These are phyloP conservation scores for Punctoribates punctum DNA, from an alignment of 2,888 invertebrate species.

Conservation along the genomic window DNA sequence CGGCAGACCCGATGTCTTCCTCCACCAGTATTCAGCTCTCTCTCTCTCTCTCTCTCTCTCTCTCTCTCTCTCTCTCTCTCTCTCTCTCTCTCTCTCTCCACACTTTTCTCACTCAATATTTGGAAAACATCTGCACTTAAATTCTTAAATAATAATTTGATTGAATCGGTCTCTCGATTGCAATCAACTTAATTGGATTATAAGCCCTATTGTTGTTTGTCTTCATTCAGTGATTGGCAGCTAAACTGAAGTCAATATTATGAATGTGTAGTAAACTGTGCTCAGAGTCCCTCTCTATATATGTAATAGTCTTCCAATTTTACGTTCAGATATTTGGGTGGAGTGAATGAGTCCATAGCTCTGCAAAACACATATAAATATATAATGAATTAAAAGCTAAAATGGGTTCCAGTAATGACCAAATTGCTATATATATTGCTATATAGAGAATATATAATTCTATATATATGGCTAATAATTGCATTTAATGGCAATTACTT, in stretches of 20 bases:
- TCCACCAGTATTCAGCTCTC: too few species aligned
- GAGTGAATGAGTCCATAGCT: background rate
- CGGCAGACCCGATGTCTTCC: too few species aligned
- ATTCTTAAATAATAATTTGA: slow-evolving; percentile 17
- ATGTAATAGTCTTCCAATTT: background rate
- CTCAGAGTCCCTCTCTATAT: background rate
- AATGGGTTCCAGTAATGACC: background rate
- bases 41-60: too few species aligned
- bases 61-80: too few species aligned
- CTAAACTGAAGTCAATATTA: background rate
- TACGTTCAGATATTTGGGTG: slow-evolving; percentile 1
- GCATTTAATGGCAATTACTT: background rate
- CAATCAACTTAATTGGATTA: slow-evolving; percentile 25
- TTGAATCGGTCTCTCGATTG: background rate
- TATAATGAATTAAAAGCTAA: background rate
- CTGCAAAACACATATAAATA: background rate
- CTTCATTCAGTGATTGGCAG: slow-evolving; percentile 1
- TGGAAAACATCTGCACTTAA: slow-evolving; percentile 23
- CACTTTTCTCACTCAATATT: too few species aligned
- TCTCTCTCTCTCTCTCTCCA: too few species aligned
- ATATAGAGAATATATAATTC: background rate
- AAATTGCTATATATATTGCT: too few species aligned
- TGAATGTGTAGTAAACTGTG: background rate
- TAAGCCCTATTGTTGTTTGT: slow-evolving; percentile 13
- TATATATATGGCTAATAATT: background rate